A percentile compares a stretch with the other conserved stretches of the same genome.
These are phyloP conservation scores for Elanoides forficatus DNA, from an alignment of 2,113 vertebrate genomes.

Conservation along the genomic window DNA sequence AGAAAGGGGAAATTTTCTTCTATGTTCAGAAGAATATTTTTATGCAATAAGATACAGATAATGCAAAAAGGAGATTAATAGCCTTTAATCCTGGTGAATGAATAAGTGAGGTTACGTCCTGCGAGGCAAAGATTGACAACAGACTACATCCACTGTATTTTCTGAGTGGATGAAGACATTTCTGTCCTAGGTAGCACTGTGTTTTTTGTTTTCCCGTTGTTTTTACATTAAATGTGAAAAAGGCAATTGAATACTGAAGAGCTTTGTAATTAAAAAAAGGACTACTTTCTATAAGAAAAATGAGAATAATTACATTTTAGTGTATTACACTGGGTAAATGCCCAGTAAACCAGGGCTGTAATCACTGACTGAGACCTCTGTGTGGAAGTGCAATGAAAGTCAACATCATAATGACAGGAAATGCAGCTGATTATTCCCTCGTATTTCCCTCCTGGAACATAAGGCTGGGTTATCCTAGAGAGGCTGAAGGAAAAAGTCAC, in stretches of 20 bases:
- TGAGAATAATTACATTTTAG: neutral
- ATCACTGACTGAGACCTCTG: neutral
- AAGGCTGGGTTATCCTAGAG: neutral
- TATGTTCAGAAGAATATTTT: neutral
- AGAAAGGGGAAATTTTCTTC: neutral
- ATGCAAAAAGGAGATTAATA: neutral
- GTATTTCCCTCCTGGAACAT: neutral
- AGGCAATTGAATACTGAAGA: neutral
- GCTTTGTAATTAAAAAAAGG: neutral
- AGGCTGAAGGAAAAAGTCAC: neutral
- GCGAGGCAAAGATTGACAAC: neutral
- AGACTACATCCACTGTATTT: neutral
- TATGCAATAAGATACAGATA: neutral
- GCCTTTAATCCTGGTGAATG: neutral
- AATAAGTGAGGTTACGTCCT: neutral
- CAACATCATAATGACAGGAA: neutral
- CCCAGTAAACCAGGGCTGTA: neutral
- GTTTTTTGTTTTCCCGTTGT: neutral
- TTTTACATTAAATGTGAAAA: neutral
- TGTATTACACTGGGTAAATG: neutral
- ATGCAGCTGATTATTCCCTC: neutral
- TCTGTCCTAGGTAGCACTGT: neutral
- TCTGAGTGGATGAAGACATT: neutral
- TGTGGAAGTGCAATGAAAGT: neutral
- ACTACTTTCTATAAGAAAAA: neutral